Evolutionary conservation across 2,888 invertebrate species (phyloP).

Genomic region (Rotaria socialis): DNA sequence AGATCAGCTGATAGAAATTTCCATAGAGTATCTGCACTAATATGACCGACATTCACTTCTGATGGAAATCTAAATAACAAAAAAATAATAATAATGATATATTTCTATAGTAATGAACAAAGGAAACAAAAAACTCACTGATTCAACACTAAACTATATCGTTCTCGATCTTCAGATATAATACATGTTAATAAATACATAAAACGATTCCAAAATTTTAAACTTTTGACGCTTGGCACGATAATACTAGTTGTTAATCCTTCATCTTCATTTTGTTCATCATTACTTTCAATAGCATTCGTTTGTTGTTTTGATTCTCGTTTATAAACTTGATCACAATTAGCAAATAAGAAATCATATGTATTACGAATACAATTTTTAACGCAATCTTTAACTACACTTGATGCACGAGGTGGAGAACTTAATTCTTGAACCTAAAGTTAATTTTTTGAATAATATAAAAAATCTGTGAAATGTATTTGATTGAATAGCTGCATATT

Average conservation of each 20-base stretch:
- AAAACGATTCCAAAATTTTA: constrained; percentile 88
- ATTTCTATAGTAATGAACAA: not conserved
- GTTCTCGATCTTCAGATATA: constrained; percentile 95
- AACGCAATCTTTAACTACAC: constrained; percentile 97
- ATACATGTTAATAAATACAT: constrained; percentile 94
- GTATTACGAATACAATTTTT: constrained; percentile 96
- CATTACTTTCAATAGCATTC: constrained; percentile 53
- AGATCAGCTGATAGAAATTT: constrained; percentile 81
- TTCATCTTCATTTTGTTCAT: constrained; percentile 19
- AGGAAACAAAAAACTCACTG: constrained; percentile 65
- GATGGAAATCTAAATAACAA: constrained; percentile 71
- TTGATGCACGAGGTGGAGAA: constrained; percentile 93
- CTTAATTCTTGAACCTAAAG: constrained; percentile 81
- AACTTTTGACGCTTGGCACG: constrained; percentile 68
- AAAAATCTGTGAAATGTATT: not conserved
- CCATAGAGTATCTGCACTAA: constrained; percentile 97
- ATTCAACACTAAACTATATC: constrained; percentile 93
- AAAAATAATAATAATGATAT: too few species aligned
- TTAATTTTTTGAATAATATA: not conserved
- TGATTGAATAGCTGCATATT: too few species aligned
- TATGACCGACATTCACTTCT: constrained; percentile 93
- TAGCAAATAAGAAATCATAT: constrained; percentile 97
- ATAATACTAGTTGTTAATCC: not conserved
- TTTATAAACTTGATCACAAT: constrained; percentile 92
- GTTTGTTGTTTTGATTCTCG: constrained; percentile 47